Evolutionary conservation across 2,888 invertebrate species (phyloP).

Genomic region (Drosophila percnosoma): DNA sequence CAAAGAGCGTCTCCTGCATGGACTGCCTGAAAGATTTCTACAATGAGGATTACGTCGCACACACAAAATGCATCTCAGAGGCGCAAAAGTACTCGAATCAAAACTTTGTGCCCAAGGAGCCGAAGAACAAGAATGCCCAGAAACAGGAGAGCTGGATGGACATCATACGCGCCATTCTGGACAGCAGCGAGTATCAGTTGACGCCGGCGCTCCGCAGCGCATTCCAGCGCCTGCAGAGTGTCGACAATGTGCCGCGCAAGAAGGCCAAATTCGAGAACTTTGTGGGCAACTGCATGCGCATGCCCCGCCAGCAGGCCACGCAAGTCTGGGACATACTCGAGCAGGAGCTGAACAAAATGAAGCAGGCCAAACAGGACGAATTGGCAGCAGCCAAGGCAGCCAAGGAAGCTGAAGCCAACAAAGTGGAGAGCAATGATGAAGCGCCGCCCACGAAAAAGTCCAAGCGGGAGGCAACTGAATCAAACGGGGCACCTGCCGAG

Average conservation of each 20-base stretch:
- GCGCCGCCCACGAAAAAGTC: slow-evolving; percentile 56
- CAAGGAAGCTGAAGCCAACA: slow-evolving; percentile 10
- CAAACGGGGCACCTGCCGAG: slow-evolving; percentile 9
- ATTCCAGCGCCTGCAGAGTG: slow-evolving; percentile 89
- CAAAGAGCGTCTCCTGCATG: slow-evolving; percentile 93
- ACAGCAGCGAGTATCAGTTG: slow-evolving; percentile 76
- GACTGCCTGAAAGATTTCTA: slow-evolving; percentile 96
- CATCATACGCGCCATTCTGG: slow-evolving; percentile 82
- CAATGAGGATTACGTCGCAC: slow-evolving; percentile 90
- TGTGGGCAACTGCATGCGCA: slow-evolving; percentile 88
- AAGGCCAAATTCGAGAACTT: slow-evolving; percentile 93
- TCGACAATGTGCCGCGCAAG: slow-evolving; percentile 94
- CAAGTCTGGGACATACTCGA: slow-evolving; percentile 89
- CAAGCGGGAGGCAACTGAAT: slow-evolving; percentile 34
- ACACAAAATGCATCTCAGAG: slow-evolving; percentile 94
- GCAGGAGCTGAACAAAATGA: slow-evolving; percentile 85
- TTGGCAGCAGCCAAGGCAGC: slow-evolving; percentile 50
- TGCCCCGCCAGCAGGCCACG: slow-evolving; percentile 87
- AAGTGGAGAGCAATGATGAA: slow-evolving; percentile 5
- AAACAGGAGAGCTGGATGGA: slow-evolving; percentile 93
- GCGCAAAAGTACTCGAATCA: slow-evolving; percentile 94
- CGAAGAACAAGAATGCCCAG: slow-evolving; percentile 92
- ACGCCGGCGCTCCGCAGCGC: slow-evolving; percentile 86
- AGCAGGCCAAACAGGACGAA: slow-evolving; percentile 66
- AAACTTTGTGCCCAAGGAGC: slow-evolving; percentile 88